These are phyloP conservation scores for Lacanobia wlatinum DNA, from an alignment of 2,888 invertebrate species.

Conservation along the genomic window DNA sequence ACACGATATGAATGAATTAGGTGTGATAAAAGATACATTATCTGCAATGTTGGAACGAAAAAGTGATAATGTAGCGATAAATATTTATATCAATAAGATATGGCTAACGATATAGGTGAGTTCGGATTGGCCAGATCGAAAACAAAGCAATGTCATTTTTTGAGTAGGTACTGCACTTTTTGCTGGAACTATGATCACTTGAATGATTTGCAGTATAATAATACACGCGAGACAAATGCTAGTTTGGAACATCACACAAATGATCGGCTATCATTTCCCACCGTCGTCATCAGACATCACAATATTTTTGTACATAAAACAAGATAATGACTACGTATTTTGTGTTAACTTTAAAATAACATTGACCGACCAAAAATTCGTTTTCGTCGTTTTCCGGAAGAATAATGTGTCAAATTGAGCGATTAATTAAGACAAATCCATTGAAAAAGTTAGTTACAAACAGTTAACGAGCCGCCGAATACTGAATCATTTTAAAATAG, in stretches of 20 bases:
- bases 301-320: slow-evolving; percentile 14
- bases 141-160: slow-evolving; percentile 49
- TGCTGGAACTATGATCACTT: slow-evolving; percentile 4
- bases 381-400: slow-evolving; percentile 15
- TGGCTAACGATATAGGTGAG: slow-evolving; percentile 25
- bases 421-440: slow-evolving; percentile 48
- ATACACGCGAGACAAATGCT: slow-evolving; percentile 17
- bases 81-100: slow-evolving; percentile 60
- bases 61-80: slow-evolving; percentile 61
- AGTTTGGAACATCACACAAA: neutral
- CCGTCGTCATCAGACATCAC: neutral
- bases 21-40: slow-evolving; percentile 70
- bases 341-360: neutral
- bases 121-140: slow-evolving; percentile 13
- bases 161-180: slow-evolving; percentile 39
- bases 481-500: slow-evolving; percentile 51
- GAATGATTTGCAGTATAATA: slow-evolving; percentile 1
- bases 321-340: neutral
- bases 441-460: slow-evolving; percentile 38
- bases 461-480: slow-evolving; percentile 28
- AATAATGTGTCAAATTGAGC: slow-evolving; percentile 35
- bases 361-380: slow-evolving; percentile 23
- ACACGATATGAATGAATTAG: slow-evolving; percentile 76
- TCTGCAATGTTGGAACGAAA: slow-evolving; percentile 64
- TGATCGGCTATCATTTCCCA: neutral